Evolutionary conservation across 2,113 vertebrate genomes (phyloP).

Genomic region (Paedocypris sp.): DNA sequence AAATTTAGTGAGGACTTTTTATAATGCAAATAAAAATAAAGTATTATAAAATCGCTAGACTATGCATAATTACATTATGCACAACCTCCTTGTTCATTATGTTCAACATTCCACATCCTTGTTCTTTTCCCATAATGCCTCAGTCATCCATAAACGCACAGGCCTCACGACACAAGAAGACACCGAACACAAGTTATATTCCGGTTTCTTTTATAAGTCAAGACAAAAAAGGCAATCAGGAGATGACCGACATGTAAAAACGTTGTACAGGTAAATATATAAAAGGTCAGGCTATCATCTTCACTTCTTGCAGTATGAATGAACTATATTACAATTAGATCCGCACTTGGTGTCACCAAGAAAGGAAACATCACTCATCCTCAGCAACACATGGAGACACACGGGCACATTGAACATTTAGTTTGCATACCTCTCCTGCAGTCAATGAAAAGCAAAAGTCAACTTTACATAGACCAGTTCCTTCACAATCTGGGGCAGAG

Average conservation of each 20-base stretch:
- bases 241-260: constrained; percentile 69
- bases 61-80: too few species aligned
- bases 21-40: too few species aligned
- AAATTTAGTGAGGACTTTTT: too few species aligned
- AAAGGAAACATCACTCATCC: constrained; percentile 17
- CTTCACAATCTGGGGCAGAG: constrained; percentile 42
- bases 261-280: constrained; percentile 66
- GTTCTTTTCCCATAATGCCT: too few species aligned
- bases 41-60: too few species aligned
- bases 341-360: constrained; percentile 46
- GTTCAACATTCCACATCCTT: too few species aligned
- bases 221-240: constrained; percentile 66
- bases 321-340: constrained; percentile 64
- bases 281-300: constrained; percentile 60
- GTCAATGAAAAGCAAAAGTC: constrained; percentile 43
- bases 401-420: constrained; percentile 39
- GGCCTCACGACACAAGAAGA: constrained; percentile 19
- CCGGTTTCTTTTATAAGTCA: constrained; percentile 60
- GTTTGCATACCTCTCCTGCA: constrained; percentile 43
- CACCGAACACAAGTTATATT: constrained; percentile 50
- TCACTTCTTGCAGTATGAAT: constrained; percentile 54
- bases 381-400: constrained; percentile 39
- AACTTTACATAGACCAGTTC: constrained; percentile 51
- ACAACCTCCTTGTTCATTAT: too few species aligned
- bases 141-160: too few species aligned